Percentiles rank a stretch among this genome's conserved stretches.
Conservation (phyloP, 2,113 vertebrate species). For the Phalacrocorax brasilianus region DNA sequence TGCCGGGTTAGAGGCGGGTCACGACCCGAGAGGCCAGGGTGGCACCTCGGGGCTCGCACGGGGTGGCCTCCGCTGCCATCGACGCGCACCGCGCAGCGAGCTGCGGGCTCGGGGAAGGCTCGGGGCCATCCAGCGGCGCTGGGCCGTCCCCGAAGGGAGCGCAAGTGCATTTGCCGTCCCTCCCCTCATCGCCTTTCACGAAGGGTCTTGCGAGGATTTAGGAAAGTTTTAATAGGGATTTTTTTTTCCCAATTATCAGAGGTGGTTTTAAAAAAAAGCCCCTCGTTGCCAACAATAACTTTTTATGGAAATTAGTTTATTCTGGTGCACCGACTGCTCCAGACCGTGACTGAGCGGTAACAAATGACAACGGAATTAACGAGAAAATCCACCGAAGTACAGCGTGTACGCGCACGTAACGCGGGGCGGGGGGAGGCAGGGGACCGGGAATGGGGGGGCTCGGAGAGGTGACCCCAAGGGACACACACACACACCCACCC, state of each 20-base stretch:
- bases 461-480: too few species aligned
- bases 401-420: accelerated
- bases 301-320: not conserved
- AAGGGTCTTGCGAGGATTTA: not conserved
- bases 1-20: not conserved
- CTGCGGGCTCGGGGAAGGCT: not conserved
- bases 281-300: not conserved
- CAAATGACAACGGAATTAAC: not conserved
- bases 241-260: not conserved
- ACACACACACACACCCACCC: not conserved
- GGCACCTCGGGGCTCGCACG: accelerated
- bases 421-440: accelerated
- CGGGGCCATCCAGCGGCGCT: accelerated
- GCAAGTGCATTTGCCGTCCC: not conserved
- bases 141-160: not conserved
- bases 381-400: accelerated
- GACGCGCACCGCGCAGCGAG: accelerated
- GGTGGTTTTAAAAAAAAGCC: not conserved
- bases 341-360: not conserved
- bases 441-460: accelerated
- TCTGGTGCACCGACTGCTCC: not conserved
- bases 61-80: not conserved
- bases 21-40: accelerated
- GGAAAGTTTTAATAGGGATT: not conserved
- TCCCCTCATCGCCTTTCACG: accelerated